Conservation (phyloP, 2,113 vertebrate genomes). For the Falco punctatus region DNA sequence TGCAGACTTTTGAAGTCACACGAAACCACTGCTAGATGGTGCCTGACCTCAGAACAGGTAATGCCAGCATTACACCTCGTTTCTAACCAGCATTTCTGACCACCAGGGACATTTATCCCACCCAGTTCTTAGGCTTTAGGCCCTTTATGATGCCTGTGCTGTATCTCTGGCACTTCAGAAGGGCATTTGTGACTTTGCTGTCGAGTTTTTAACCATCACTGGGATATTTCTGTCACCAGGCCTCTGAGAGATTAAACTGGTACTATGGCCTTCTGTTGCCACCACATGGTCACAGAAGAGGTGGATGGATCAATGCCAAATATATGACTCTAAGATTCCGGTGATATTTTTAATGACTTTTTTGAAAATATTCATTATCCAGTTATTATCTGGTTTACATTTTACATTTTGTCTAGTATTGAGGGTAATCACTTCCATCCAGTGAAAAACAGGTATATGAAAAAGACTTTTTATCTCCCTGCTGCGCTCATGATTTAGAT, state of each 20-base stretch:
- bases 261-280: rapidly evolving
- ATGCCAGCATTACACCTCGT: rapidly evolving
- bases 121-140: neutral
- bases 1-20: neutral
- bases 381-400: neutral
- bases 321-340: neutral
- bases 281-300: neutral
- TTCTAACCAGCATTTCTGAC: neutral
- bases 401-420: neutral
- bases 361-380: neutral
- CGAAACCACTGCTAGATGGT: neutral
- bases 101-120: neutral
- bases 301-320: neutral
- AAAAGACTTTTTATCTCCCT: neutral
- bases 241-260: neutral
- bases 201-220: neutral
- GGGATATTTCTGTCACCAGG: neutral
- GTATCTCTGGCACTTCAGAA: neutral
- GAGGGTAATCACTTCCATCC: neutral
- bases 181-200: neutral
- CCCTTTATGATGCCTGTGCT: neutral
- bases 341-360: neutral
- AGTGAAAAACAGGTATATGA: neutral
- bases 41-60: neutral
- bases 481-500: neutral